phyloP scores from a whole-genome alignment of 2,888 invertebrate species.

The Ophioninae sp. region DNA sequence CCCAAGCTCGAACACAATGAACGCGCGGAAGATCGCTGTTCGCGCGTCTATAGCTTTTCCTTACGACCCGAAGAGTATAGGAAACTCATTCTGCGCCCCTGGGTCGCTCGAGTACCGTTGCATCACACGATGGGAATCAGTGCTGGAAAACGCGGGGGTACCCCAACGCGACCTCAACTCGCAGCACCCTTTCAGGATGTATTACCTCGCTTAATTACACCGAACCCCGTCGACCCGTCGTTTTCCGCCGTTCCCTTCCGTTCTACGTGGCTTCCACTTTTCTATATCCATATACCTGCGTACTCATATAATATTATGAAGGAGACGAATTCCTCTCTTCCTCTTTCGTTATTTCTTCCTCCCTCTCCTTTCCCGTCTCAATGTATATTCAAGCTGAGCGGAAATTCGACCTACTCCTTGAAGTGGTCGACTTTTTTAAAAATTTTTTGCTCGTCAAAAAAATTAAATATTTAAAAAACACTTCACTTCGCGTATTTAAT shows the following conservation, averaged over 20 bases:
- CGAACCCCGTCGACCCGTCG: slow-evolving; percentile 44
- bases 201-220: slow-evolving; percentile 66
- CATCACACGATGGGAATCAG: slow-evolving; percentile 45
- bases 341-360: neutral
- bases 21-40: slow-evolving; percentile 49
- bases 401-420: no score
- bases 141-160: slow-evolving; percentile 51
- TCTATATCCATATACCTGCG: slow-evolving; percentile 1
- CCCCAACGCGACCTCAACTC: slow-evolving; percentile 54
- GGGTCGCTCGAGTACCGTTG: slow-evolving; percentile 23
- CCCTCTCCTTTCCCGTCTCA: neutral
- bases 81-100: slow-evolving; percentile 49
- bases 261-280: slow-evolving; percentile 26
- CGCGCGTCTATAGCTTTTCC: slow-evolving; percentile 22
- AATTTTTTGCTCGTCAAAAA: no score
- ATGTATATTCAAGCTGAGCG: no score
- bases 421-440: no score
- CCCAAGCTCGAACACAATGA: slow-evolving; percentile 47
- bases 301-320: slow-evolving; percentile 1
- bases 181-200: slow-evolving; percentile 62
- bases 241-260: slow-evolving; percentile 34
- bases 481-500: no score
- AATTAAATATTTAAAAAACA: no score
- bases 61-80: slow-evolving; percentile 19
- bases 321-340: neutral